Evolutionary conservation across 2,113 vertebrate species (phyloP), one percentile per base, ranked within the genome.

Genomic region (Drymodes brunneopygia): DNA sequence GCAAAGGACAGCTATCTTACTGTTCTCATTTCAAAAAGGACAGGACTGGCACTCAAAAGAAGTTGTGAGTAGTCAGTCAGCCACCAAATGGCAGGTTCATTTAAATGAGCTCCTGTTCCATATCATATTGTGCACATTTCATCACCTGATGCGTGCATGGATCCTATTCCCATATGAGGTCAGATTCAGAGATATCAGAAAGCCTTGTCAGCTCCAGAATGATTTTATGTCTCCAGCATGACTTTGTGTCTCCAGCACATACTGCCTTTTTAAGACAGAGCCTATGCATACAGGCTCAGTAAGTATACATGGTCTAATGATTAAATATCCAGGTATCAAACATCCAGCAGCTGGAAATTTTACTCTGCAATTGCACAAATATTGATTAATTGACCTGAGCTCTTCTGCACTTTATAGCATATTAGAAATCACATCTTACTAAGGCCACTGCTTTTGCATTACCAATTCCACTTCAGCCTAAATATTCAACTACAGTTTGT

Each of bases 311-410:
- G 16, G 22, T 60, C 47, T 72, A 70, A 77, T 36, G 35, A 87
- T 74, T 65, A 92, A 88, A 81, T 62, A 91, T 31, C 36, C 28
- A 79, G 35, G 28, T 71, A 51, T 82, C 74, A 88, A 80, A 78
- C 19, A 72, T 33, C 36, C 65, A 61, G 42, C 25, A 81, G 71
- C 2, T 57, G 73, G 66, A 85, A 86, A 81, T 94, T 84, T 95
- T 86, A 86, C 47, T 57, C 62, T 78, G 48, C 82, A 91, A 51
- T 94, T 95, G 82, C 88, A 89, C 38, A 89, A 57, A 61, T 87
- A 92, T 60, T 15, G n/a, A 71, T 84, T 73, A 77, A 88, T 70
- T 86, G 82, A 86, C 69, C 80, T 75, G 51, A 89, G 67, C 65
- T 92, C 74, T 75, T 86, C 69, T 19, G 58, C 40, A 12, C 16